phyloP scores from a whole-genome alignment of 2,113 vertebrate species.

The Anoura caudifer region DNA sequence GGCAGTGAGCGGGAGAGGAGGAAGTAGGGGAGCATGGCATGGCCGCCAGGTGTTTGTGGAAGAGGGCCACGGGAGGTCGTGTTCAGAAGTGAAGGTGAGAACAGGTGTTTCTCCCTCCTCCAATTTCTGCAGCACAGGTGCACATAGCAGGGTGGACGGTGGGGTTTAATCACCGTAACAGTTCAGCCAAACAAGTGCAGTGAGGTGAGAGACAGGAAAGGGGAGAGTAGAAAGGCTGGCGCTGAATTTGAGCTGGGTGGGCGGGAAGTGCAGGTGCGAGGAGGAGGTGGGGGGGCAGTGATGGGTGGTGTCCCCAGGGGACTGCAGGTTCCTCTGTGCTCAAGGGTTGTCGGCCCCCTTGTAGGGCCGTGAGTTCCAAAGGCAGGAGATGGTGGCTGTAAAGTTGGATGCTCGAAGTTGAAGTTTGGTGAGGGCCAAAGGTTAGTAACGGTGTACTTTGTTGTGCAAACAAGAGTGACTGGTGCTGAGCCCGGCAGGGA shows the following conservation, averaged over 20 bases:
- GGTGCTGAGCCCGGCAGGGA: no score
- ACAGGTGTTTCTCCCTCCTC: neutral
- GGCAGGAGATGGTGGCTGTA: neutral
- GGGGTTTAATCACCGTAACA: neutral
- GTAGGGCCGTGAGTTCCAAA: neutral
- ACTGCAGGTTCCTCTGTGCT: neutral
- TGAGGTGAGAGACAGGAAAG: neutral
- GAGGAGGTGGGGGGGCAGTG: neutral
- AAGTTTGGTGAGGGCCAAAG: neutral
- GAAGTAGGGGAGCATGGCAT: neutral
- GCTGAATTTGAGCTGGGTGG: neutral
- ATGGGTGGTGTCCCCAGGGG: no score
- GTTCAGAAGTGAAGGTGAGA: neutral
- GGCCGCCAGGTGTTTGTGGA: neutral
- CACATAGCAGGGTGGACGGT: neutral
- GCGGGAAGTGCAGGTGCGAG: neutral
- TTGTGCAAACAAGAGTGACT: neutral
- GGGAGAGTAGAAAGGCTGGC: neutral
- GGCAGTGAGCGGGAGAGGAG: neutral
- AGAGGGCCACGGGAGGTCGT: neutral
- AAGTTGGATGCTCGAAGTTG: neutral
- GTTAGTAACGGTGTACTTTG: neutral
- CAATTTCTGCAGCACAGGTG: neutral
- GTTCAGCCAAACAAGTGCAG: neutral
- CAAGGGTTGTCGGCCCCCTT: neutral